Conservation (phyloP, 1,140 invertebrate genomes). For the Drosophila murphyi region DNA sequence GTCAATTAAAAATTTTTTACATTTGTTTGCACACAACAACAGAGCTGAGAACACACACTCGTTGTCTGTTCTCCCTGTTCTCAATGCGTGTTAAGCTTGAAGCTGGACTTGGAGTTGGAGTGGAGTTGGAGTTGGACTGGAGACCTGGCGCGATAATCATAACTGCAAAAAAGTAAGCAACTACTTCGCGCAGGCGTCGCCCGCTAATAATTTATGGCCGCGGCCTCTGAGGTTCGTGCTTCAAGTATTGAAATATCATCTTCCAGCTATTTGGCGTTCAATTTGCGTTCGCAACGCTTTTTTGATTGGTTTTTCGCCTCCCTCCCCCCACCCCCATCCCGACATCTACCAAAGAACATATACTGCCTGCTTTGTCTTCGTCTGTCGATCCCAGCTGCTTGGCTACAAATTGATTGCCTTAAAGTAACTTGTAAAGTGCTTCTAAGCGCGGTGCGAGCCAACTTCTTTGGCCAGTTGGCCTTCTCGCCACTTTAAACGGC, state of each 20-base stretch:
- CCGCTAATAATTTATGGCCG: conserved; percentile 76
- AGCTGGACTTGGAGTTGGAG: background rate
- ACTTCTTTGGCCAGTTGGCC: conserved; percentile 5
- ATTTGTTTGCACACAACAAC: conserved; percentile 77
- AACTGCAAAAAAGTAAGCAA: conserved; percentile 82
- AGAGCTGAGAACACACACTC: background rate
- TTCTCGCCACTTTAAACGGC: conserved; percentile 56
- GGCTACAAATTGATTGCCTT: conserved; percentile 81
- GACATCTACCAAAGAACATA: background rate
- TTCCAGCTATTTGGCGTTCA: conserved; percentile 79
- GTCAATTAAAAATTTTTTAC: conserved; percentile 83
- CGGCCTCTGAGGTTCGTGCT: conserved; percentile 11
- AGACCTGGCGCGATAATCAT: conserved; percentile 77
- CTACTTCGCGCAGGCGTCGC: conserved; percentile 77
- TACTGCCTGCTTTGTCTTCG: background rate
- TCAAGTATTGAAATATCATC: conserved; percentile 80
- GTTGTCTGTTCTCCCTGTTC: background rate
- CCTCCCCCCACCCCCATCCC: background rate
- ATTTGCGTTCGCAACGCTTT: conserved; percentile 82
- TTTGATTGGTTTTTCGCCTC: conserved; percentile 78
- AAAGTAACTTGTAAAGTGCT: conserved; percentile 81
- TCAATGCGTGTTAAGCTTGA: too few species aligned
- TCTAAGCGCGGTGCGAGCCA: conserved; percentile 57
- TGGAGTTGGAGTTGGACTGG: background rate
- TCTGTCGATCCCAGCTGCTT: conserved; percentile 22